Percentiles rank a stretch among this genome's conserved stretches.
These are phyloP conservation scores for Pungitius pungitius DNA, from an alignment of 2,113 vertebrate species.

Conservation along the genomic window DNA sequence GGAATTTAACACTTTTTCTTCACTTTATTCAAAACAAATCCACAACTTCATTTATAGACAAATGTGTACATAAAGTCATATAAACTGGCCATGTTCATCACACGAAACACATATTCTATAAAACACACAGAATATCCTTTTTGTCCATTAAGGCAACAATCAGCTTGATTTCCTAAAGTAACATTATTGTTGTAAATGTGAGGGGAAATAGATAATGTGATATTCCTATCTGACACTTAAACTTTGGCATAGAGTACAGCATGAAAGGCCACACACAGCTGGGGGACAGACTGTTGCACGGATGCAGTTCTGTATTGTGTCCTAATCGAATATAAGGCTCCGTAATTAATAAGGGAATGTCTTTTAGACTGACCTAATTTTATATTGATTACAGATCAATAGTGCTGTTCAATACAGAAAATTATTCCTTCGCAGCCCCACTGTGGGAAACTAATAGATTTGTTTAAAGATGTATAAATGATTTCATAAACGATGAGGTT, in stretches of 20 bases:
- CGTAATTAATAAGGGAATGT: slow-evolving; percentile 33
- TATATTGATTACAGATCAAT: not conserved
- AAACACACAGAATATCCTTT: slow-evolving; percentile 50
- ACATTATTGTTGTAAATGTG: slow-evolving; percentile 32
- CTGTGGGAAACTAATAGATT: not conserved
- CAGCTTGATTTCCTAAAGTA: slow-evolving; percentile 38
- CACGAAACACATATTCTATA: slow-evolving; percentile 30
- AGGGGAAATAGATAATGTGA: slow-evolving; percentile 17
- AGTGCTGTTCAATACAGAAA: not conserved
- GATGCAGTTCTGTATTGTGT: slow-evolving; percentile 2
- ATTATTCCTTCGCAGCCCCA: not conserved
- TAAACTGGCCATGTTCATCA: slow-evolving; percentile 52
- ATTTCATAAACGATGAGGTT: not conserved
- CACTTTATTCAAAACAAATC: slow-evolving; percentile 62
- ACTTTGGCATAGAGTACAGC: slow-evolving; percentile 64
- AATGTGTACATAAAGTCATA: slow-evolving; percentile 39
- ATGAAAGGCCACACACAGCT: slow-evolving; percentile 20
- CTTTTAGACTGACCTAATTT: slow-evolving; percentile 19
- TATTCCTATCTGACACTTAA: slow-evolving; percentile 38
- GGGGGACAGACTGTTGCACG: slow-evolving; percentile 22
- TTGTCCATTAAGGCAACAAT: slow-evolving; percentile 70
- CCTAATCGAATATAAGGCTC: slow-evolving; percentile 65
- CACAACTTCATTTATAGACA: slow-evolving; percentile 40
- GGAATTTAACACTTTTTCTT: slow-evolving; percentile 11
- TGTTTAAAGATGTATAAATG: slow-evolving; percentile 22